A percentile compares a stretch with the other conserved stretches of the same genome.
These are phyloP conservation scores for Xanthia icteritia DNA, from an alignment of 2,888 invertebrate species.

Conservation along the genomic window DNA sequence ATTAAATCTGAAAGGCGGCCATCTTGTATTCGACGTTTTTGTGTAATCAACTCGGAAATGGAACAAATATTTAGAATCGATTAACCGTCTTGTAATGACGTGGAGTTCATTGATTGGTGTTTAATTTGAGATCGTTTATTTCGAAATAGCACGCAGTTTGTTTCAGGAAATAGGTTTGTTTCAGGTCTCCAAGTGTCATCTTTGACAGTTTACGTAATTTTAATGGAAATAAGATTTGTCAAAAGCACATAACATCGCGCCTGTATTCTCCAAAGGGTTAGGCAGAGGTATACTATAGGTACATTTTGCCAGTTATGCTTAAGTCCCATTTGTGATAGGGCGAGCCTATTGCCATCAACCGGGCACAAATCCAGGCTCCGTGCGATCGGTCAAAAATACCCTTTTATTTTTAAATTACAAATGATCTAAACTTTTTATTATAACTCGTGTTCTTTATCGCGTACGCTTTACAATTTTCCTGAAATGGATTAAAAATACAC, in stretches of 20 bases:
- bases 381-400: not conserved
- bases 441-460: not conserved
- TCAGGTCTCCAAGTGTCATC: not conserved
- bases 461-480: not conserved
- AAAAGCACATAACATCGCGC: no score
- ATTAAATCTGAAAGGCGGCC: constrained; percentile 46
- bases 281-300: no score
- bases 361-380: no score
- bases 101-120: constrained; percentile 33
- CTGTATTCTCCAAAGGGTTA: no score
- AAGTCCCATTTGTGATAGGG: no score
- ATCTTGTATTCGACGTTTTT: constrained; percentile 40
- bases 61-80: constrained; percentile 41
- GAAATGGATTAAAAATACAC: not conserved
- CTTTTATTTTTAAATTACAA: not conserved
- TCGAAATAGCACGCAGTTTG: constrained; percentile 35
- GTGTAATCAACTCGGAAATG: constrained; percentile 24
- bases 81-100: constrained; percentile 46
- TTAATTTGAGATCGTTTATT: constrained; percentile 47
- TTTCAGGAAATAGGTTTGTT: not conserved
- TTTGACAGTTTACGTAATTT: constrained; percentile 1
- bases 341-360: no score
- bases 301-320: no score
- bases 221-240: not conserved
- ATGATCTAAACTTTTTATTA: not conserved